Base-by-base conservation (phyloP, 1,140 invertebrate species). In the Micrasema longulum region DNA sequence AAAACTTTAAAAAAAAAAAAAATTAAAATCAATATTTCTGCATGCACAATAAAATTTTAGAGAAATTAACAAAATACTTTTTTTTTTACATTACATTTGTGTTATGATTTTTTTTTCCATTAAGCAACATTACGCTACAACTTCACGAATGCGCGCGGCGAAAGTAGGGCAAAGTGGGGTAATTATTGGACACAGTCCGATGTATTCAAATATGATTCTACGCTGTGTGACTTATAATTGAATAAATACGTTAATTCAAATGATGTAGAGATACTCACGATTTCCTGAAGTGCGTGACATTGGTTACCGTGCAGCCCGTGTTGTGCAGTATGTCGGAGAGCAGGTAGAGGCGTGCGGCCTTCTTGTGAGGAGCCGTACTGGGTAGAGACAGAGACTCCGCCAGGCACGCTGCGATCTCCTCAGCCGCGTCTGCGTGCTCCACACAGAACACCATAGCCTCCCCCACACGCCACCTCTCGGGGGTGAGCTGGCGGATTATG, bases 401-500 rank as follows among this genome's bases (percentile, higher is more conserved):
- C 69, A 99, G 91, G 80, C 95, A 97, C 73, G 96, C 93, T 52
- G 95, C 93, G 67, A 99, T 96, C 86, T 99, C 97, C 79, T 97
- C 94, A 16, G 95, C 95, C 52, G 96, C 95, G 83, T 99, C 97
- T 18, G 97, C 95, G 85, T 99, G 97, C 80, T 99, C 97, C 67
- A 99, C 93, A 83, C 97, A 99, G 88, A 97, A 99, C 20, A 99
- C 92, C 98, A 99, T 99, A 0, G 92, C 92, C 82, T 98, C 96
- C 12, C 93, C 96, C 69, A 98, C 90, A 82, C 92, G 93, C 60
- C 88, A 83, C 75, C 94, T 88, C 80, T 98, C 94, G 0, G 97
- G 95, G 0, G 91, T 92, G 75, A 99, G 88, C 69, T 92, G 91
- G 41, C 97, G 87, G 36, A 99, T 88, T 76, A 99, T 86, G 81